Percentiles rank a stretch among this genome's conserved stretches.
Evolutionary conservation across 2,113 vertebrate genomes (phyloP).

Genomic region (Phyllostomus hastatus): DNA sequence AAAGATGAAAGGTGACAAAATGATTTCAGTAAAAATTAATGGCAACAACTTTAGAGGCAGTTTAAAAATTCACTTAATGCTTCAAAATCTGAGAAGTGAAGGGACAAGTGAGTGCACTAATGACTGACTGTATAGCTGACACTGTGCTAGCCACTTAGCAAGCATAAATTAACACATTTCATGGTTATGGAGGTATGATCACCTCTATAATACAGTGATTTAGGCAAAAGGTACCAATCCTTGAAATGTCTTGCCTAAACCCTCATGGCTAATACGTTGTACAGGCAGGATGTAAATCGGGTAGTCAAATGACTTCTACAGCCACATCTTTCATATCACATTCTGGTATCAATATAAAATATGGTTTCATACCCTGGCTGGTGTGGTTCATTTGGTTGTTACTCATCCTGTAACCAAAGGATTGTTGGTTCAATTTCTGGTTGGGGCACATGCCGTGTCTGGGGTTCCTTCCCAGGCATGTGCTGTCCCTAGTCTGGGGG

Average conservation of each 20-base stretch:
- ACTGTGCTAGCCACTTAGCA: not conserved
- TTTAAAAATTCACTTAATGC: conserved; percentile 14
- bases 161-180: not conserved
- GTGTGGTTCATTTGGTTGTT: no score
- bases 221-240: not conserved
- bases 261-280: not conserved
- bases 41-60: not conserved
- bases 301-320: not conserved
- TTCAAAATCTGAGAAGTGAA: not conserved
- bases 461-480: no score
- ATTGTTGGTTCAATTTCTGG: no score
- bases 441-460: no score
- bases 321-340: not conserved
- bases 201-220: not conserved
- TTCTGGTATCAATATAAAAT: conserved; percentile 1
- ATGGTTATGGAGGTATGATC: not conserved
- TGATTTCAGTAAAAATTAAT: conserved; percentile 50
- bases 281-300: not conserved
- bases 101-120: not conserved
- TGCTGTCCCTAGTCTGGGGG: no score
- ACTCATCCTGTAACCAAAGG: no score
- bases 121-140: not conserved
- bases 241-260: not conserved
- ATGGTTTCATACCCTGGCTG: not conserved
- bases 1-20: conserved; percentile 26